Percentiles rank a stretch among this genome's conserved stretches.
Conservation (phyloP, 2,888 invertebrate species). For the Agrypnus murinus region DNA sequence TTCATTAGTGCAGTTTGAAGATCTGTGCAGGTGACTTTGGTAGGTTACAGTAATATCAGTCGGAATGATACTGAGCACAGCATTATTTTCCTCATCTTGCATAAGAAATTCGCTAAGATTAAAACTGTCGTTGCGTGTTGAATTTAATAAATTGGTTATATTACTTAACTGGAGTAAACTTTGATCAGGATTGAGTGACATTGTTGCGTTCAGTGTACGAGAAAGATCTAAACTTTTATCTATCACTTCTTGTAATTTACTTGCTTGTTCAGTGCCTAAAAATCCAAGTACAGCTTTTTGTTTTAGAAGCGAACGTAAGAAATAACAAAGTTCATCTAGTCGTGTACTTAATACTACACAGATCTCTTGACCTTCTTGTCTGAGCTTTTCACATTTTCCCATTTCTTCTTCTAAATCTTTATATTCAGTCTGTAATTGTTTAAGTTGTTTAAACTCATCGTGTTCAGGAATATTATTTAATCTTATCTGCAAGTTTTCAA, state of each 20-base stretch:
- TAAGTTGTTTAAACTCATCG: constrained; percentile 55
- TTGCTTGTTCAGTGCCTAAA: constrained; percentile 72
- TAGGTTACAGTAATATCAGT: constrained; percentile 65
- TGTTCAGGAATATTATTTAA: constrained; percentile 58
- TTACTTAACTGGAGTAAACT: constrained; percentile 72
- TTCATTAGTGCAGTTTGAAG: constrained; percentile 54
- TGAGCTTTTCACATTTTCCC: constrained; percentile 66
- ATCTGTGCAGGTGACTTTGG: constrained; percentile 63
- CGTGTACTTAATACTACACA: constrained; percentile 75
- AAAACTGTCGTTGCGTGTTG: constrained; percentile 60
- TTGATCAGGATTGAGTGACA: constrained; percentile 71
- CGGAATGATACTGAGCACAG: constrained; percentile 63
- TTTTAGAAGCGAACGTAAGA: constrained; percentile 78
- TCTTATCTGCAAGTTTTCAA: constrained; percentile 57
- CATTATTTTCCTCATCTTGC: constrained; percentile 55
- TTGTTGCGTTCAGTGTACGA: constrained; percentile 70
- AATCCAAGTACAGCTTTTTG: constrained; percentile 76
- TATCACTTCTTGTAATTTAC: constrained; percentile 73
- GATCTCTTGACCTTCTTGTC: constrained; percentile 69
- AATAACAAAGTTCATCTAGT: constrained; percentile 79
- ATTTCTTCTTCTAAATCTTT: constrained; percentile 63
- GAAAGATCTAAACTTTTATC: constrained; percentile 74
- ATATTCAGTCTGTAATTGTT: constrained; percentile 59
- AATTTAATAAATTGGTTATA: constrained; percentile 70
- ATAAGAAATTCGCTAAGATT: constrained; percentile 50